phyloP scores from a whole-genome alignment of 1,140 invertebrate genomes.

The Protaetia brevitarsis region DNA sequence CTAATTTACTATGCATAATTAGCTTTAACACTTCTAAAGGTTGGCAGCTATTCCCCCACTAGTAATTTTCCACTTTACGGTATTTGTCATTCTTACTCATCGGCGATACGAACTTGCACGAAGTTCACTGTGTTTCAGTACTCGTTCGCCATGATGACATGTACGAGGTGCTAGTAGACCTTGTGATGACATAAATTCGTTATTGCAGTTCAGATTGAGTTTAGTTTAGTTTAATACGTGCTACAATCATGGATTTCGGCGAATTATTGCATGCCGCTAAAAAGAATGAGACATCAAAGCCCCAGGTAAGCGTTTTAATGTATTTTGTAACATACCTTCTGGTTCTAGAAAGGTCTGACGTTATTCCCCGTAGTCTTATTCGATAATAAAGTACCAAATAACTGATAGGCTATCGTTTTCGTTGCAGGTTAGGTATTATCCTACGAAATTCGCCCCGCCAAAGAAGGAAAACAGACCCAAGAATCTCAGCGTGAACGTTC shows the following conservation, averaged over 20 bases:
- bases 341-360: conserved; percentile 6
- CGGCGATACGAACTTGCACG: no score
- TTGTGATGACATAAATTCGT: conserved; percentile 29
- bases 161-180: conserved; percentile 26
- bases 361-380: not conserved
- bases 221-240: not conserved
- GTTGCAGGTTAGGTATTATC: conserved; percentile 60
- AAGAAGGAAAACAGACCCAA: conserved; percentile 68
- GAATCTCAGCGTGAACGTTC: conserved; percentile 70
- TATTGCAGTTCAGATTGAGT: not conserved
- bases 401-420: conserved; percentile 11
- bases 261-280: conserved; percentile 59
- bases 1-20: no score
- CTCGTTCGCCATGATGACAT: conserved; percentile 25
- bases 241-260: conserved; percentile 61
- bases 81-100: no score
- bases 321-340: conserved; percentile 12
- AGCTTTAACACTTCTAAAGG: no score
- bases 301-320: conserved; percentile 48
- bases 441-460: conserved; percentile 73
- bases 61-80: not conserved
- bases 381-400: conserved; percentile 10
- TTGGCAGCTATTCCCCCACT: not conserved
- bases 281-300: conserved; percentile 54
- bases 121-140: conserved; percentile 17